Conservation (phyloP, 2,888 invertebrate genomes). For the Orchestes rusci region DNA sequence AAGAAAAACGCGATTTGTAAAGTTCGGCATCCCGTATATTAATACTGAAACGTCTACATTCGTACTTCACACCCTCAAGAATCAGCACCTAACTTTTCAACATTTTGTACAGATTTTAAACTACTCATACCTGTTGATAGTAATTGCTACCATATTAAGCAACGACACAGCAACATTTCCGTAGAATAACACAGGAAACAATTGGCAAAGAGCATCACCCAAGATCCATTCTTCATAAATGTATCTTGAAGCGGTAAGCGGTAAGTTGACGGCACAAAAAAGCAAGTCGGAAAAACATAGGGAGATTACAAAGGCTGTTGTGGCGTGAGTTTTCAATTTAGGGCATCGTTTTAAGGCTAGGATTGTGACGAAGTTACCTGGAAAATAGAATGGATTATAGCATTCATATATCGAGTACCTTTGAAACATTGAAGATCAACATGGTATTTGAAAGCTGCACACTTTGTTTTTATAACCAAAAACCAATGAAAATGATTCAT, state of each 20-base stretch:
- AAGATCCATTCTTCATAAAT: constrained; percentile 75
- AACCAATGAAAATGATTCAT: no score
- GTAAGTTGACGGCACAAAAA: constrained; percentile 78
- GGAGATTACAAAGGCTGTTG: constrained; percentile 81
- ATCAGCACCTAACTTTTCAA: no score
- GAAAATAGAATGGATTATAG: constrained; percentile 29
- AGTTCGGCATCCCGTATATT: no score
- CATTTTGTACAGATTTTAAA: constrained; percentile 2
- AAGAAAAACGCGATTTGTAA: no score
- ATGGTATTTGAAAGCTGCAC: no score
- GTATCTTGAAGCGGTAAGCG: constrained; percentile 75
- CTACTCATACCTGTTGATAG: constrained; percentile 72
- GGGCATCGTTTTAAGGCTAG: constrained; percentile 70
- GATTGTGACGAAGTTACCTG: constrained; percentile 79
- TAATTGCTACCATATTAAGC: constrained; percentile 84
- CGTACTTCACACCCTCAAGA: no score
- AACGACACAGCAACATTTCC: constrained; percentile 84
- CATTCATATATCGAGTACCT: no score
- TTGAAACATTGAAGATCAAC: no score
- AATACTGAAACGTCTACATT: no score
- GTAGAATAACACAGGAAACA: constrained; percentile 84
- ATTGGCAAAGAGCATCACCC: constrained; percentile 67
- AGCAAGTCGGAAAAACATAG: constrained; percentile 79
- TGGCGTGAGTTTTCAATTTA: constrained; percentile 74
- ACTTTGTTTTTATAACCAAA: no score